Base-by-base conservation (phyloP, 2,888 invertebrate genomes). In the Eueremaeus valkanovi region DNA sequence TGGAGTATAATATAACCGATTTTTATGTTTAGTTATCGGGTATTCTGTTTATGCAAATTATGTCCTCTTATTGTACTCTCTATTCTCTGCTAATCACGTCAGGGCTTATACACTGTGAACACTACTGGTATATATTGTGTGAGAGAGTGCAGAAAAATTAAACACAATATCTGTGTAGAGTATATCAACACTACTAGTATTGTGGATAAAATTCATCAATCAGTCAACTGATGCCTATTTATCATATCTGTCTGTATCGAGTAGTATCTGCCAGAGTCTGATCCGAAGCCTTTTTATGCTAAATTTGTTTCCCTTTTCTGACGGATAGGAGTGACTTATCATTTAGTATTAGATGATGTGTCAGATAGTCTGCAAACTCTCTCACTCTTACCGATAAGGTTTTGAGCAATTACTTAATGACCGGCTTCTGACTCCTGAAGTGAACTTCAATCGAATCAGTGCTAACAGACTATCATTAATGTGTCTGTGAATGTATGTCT, bases 331-430 rank as follows among this genome's bases (percentile, higher is more conserved):
- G n/a, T 1, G 21, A 63, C 63, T 27, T 29, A 63, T 63, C 33
- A 33, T 63, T 63, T 63, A 36, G 33, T 63, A 36, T 63, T 31
- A 63, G 40, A 40, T 24, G 3, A 27, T 21, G 11, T 68, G 68
- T 68, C 40, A 68, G 68, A 68, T 68, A 68, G 27, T 18, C 42
- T 42, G 68, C 24, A 42, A 36, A 24, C 33, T 33, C 33, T 63
- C 18, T 9, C 13, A 29, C 31, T 24, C 16, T 45, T 18, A 63
- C 9, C 6, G 8, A 24, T 40, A 68, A 68, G n/a, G 40, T 36
- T 68, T 68, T 21, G n/a, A 11, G 42, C 68, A 68, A 68, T 68
- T 68, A 68, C 24, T 68, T 68, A 68, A 68, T 40, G 40, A 40
- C 40, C 24, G 13, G 16, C 42, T 63, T 16, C 33, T 33, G 33